Evolutionary conservation across 2,113 vertebrate species (phyloP), one percentile per base, ranked within the genome.

Genomic region (Gallinago media): DNA sequence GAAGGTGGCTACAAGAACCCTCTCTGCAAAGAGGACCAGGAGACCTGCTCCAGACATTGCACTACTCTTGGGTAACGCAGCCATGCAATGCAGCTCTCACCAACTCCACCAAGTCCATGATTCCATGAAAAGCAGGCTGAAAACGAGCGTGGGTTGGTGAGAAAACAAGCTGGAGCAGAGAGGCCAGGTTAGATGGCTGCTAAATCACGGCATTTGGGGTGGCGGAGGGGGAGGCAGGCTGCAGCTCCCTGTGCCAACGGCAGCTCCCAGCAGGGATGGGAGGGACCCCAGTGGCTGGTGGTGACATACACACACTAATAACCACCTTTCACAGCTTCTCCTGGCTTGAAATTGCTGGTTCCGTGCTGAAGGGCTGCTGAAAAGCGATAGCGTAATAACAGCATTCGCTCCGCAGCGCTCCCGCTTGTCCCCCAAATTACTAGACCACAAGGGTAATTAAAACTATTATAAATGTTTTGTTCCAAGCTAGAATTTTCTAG

Each of bases 361-460:
- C 89, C 26, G 12, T 77, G 88, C 89, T 93, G 85, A 88, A 93
- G 96, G 89, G 66, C 94, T 95, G 94, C 91, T 90, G 95, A 96
- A 94, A 97, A 97, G 97, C 96, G 98, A 98, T 96, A 98, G 91
- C 36, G 3, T 98, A 98, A 98, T 98, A 96, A 97, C 56, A 97
- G 97, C 77, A 50, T 97, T 96, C 1, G 12, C 87, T 96, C 70
- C 34, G 68, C 93, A 96, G 96, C 88, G 67, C 94, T 97, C 96
- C 79, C 15, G 36, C 73, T 80, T 95, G 94, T 79, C 97, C 84
- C 97, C 26, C 12, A 97, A 97, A 97, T 95, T 89, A 97, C 96
- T 96, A 93, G 92, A 88, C 96, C 88, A 55, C 91, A 85, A 52
- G n/a, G 84, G 93, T 96, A 98, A 98, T 98, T 98, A 98, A 98